phyloP scores from a whole-genome alignment of 2,888 invertebrate genomes.

The Saturnia pavonia region DNA sequence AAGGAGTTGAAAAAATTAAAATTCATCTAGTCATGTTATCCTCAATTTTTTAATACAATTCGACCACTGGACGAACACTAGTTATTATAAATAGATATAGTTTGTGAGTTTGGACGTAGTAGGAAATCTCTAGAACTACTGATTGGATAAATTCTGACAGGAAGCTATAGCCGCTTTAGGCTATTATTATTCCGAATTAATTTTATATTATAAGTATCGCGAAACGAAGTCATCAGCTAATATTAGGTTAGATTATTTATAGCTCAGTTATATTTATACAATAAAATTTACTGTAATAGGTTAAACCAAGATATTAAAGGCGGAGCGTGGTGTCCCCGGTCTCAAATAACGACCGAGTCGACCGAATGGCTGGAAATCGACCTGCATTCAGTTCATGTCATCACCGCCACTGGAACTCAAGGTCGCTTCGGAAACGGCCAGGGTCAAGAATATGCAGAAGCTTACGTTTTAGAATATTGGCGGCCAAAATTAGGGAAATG shows the following conservation, averaged over 20 bases:
- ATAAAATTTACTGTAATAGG: conserved; percentile 72
- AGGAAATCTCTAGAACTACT: no score
- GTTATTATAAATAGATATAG: no score
- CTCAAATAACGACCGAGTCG: conserved; percentile 88
- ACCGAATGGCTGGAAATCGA: conserved; percentile 92
- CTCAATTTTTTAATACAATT: no score
- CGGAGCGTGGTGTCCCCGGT: conserved; percentile 96
- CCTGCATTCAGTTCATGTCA: conserved; percentile 88
- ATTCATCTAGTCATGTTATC: no score
- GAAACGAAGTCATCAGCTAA: no score
- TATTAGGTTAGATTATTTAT: background rate
- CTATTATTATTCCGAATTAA: no score
- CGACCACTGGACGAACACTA: no score
- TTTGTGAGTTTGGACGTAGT: no score
- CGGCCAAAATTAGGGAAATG: conserved; percentile 90
- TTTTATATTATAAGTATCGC: no score
- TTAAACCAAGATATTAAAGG: conserved; percentile 90
- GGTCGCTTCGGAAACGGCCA: conserved; percentile 96
- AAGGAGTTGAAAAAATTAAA: no score
- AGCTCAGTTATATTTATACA: background rate
- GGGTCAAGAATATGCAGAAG: conserved; percentile 93
- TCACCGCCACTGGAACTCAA: conserved; percentile 91
- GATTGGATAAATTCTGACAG: no score
- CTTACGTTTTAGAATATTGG: conserved; percentile 92
- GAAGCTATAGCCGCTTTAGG: no score